Base-by-base conservation (phyloP, 2,888 invertebrate species). In the Aporophyla nigra region DNA sequence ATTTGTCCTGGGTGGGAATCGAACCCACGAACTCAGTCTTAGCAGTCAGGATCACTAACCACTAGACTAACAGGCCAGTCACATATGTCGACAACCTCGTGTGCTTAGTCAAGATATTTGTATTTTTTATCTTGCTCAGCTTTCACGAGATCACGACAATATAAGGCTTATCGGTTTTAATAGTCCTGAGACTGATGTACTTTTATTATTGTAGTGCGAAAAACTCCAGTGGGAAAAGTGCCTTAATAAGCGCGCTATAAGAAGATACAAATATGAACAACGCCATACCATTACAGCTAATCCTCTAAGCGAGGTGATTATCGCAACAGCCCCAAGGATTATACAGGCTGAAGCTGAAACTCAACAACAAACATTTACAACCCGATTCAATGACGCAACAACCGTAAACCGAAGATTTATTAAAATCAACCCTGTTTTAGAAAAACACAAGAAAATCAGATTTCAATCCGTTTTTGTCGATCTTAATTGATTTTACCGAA, bases 401-500 rank as follows among this genome's bases (percentile, higher is more conserved):
- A 43, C 63, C 21, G 62, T 71, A 33, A 85, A 61, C 46, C 51
- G n/a, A 24, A 54, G 71, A 81, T 81, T 74, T 74, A 72, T 66
- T 82, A 66, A 74, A 82, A 63, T 51, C 68, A 40, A 69, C 46
- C 61, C 71, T n/a, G 7, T 70, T 70, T 70, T 66, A 70, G 68
- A 62, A 43, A 46, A 77, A 56, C 24, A 10, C 53, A 83, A 80
- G 77, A 76, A 74, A 74, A 78, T 74, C 56, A 53, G 63, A 84
- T 76, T 80, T 65, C 51, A 66, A 73, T 68, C 69, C 71, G 66
- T 75, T 86, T 87, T 62, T 75, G 59, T 71, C 59, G 27, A 82
- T 84, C 82, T 86, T 82, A 87, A 86, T 87, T 88, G 82, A 82
- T 86, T 82, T 76, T 78, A 51, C 63, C 76, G 59, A 68, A 56